These are phyloP conservation scores for Hippocampus barbouri DNA, from an alignment of 2,113 vertebrate species.

Conservation along the genomic window DNA sequence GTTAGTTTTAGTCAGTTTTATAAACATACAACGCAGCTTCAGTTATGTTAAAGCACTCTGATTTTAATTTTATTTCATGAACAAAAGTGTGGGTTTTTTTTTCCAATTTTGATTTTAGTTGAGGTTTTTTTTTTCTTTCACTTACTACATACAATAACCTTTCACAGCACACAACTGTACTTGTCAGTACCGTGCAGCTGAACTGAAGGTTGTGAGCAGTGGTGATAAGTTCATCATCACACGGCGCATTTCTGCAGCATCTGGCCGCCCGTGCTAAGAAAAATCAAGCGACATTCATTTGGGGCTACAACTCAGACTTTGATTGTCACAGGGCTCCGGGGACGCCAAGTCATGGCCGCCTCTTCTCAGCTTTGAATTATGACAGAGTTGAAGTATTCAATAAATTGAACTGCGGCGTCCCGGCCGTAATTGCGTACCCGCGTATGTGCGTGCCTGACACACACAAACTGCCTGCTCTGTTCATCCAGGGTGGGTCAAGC, in stretches of 20 bases:
- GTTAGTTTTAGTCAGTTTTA: too few relatives aligned
- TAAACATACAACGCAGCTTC: too few relatives aligned
- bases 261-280: slow-evolving; percentile 4
- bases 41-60: too few relatives aligned
- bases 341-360: slow-evolving; percentile 21
- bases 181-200: too few relatives aligned
- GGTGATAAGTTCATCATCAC: neutral
- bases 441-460: slow-evolving; percentile 3
- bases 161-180: neutral
- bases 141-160: neutral
- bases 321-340: slow-evolving; percentile 20
- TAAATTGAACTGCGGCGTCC: slow-evolving; percentile 33
- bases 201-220: too few relatives aligned
- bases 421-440: slow-evolving; percentile 36
- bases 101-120: too few relatives aligned
- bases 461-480: slow-evolving; percentile 49
- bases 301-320: slow-evolving; percentile 13
- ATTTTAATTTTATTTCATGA: neutral
- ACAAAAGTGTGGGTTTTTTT: too few relatives aligned
- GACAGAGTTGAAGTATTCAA: slow-evolving; percentile 41
- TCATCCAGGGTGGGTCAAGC: slow-evolving; percentile 54
- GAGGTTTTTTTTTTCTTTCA: too few relatives aligned
- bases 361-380: slow-evolving; percentile 39
- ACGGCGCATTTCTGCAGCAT: neutral
- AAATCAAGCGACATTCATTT: slow-evolving; percentile 22